A percentile compares a stretch with the other conserved stretches of the same genome.
phyloP scores from a whole-genome alignment of 1,140 invertebrate species.

The Drosophila azteca region DNA sequence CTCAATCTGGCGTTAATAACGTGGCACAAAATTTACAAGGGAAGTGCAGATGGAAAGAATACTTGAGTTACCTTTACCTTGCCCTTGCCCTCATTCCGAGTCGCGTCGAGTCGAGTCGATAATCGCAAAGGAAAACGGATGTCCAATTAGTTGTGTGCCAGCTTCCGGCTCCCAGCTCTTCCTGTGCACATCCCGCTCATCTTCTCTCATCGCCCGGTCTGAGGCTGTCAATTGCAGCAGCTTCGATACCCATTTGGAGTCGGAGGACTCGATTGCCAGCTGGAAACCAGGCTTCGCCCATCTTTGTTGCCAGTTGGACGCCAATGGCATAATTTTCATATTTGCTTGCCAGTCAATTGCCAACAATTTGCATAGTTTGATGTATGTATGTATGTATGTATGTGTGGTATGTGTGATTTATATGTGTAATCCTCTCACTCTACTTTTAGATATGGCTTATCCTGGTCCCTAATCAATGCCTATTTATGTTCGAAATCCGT shows the following conservation, averaged over 20 bases:
- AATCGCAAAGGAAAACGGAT: slow-evolving; percentile 76
- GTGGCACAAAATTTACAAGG: slow-evolving; percentile 62
- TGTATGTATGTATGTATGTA: slow-evolving; percentile 13
- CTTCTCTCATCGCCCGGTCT: slow-evolving; percentile 10
- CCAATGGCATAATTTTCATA: slow-evolving; percentile 72
- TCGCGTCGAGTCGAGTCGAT: slow-evolving; percentile 46
- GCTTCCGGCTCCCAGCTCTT: slow-evolving; percentile 60
- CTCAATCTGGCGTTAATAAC: slow-evolving; percentile 77
- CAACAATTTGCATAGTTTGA: slow-evolving; percentile 64
- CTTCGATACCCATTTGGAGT: slow-evolving; percentile 38
- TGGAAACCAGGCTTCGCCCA: slow-evolving; percentile 7
- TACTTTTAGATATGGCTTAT: slow-evolving; percentile 31
- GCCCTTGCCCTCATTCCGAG: slow-evolving; percentile 21
- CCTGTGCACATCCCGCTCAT: slow-evolving; percentile 34
- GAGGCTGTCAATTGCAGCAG: slow-evolving; percentile 45
- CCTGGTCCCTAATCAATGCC: slow-evolving; percentile 63
- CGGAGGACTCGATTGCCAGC: slow-evolving; percentile 42
- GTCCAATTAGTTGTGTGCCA: slow-evolving; percentile 80
- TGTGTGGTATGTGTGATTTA: slow-evolving; percentile 32
- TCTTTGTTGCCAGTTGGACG: slow-evolving; percentile 53
- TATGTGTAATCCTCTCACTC: slow-evolving; percentile 8
- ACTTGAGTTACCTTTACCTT: slow-evolving; percentile 48
- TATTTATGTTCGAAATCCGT: slow-evolving; percentile 62
- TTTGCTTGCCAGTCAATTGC: slow-evolving; percentile 60
- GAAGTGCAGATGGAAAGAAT: slow-evolving; percentile 35